Percentiles rank a stretch among this genome's conserved stretches.
Conservation (phyloP, 2,888 invertebrate species). For the Amiota minor region DNA sequence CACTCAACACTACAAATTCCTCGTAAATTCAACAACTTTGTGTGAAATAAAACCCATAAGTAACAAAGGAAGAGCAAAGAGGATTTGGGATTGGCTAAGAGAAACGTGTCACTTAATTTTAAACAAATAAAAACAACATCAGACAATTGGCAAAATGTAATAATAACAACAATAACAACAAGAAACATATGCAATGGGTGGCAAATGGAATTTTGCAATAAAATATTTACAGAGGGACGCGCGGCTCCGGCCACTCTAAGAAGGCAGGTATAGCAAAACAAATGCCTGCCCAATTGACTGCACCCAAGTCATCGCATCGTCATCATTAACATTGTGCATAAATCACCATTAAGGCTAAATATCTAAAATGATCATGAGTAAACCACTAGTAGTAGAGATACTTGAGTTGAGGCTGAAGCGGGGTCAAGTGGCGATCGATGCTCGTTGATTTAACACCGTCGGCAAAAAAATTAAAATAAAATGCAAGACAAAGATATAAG, state of each 20-base stretch:
- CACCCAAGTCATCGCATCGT: slow-evolving; percentile 17
- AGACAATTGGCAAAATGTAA: too few relatives aligned
- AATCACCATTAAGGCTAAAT: neutral
- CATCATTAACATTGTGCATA: neutral
- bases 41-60: slow-evolving; percentile 41
- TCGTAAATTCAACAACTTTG: slow-evolving; percentile 11
- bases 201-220: slow-evolving; percentile 54
- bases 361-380: slow-evolving; percentile 27
- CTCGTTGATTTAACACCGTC: slow-evolving; percentile 11
- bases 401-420: slow-evolving; percentile 42
- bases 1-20: neutral
- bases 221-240: slow-evolving; percentile 53
- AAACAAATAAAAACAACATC: too few relatives aligned
- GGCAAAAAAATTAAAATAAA: neutral
- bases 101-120: too few relatives aligned
- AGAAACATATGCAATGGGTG: too few relatives aligned
- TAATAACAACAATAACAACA: too few relatives aligned
- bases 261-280: slow-evolving; percentile 28
- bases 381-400: neutral
- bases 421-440: slow-evolving; percentile 59
- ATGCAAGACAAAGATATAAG: neutral
- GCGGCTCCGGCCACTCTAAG: neutral
- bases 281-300: slow-evolving; percentile 12
- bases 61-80: slow-evolving; percentile 44
- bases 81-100: too few relatives aligned